Conservation (phyloP, 2,888 invertebrate species). For the Spodoptera picta region DNA sequence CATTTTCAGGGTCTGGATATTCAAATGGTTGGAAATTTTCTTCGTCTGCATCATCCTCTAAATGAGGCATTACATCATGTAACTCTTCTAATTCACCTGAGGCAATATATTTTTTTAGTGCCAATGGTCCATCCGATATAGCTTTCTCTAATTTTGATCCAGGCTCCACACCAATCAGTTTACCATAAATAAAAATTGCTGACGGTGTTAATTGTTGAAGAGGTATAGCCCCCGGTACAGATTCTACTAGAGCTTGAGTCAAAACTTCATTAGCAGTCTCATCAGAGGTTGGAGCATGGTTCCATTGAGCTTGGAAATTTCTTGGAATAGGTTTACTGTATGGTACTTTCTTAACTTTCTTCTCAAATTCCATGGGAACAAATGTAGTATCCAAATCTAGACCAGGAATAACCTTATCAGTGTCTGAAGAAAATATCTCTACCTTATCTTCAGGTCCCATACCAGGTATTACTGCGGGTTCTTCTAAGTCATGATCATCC, state of each 20-base stretch:
- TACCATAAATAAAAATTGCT: constrained; percentile 95
- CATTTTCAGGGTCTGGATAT: constrained; percentile 77
- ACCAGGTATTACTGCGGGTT: constrained; percentile 95
- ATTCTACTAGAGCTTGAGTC: constrained; percentile 92
- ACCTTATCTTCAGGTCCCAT: constrained; percentile 99
- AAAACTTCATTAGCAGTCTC: constrained; percentile 89
- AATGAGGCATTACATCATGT: constrained; percentile 92
- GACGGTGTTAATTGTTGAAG: constrained; percentile 93
- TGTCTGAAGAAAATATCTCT: constrained; percentile 90
- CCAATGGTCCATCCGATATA: constrained; percentile 93
- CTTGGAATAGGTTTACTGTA: constrained; percentile 98
- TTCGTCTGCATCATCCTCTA: constrained; percentile 89
- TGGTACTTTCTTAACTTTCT: constrained; percentile 95
- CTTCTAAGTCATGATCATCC: constrained; percentile 89
- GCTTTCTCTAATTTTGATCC: constrained; percentile 93
- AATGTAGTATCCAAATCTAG: constrained; percentile 93
- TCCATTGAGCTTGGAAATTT: constrained; percentile 99
- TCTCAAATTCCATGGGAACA: constrained; percentile 91
- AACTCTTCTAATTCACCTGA: constrained; percentile 95
- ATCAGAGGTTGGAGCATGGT: constrained; percentile 90
- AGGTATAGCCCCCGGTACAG: constrained; percentile 93
- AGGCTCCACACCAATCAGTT: constrained; percentile 93
- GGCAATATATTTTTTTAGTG: constrained; percentile 93
- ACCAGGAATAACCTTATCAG: constrained; percentile 93
- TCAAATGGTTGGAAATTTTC: constrained; percentile 82